phyloP scores from a whole-genome alignment of 2,113 vertebrate species.

The Emydocephalus ijimae region DNA sequence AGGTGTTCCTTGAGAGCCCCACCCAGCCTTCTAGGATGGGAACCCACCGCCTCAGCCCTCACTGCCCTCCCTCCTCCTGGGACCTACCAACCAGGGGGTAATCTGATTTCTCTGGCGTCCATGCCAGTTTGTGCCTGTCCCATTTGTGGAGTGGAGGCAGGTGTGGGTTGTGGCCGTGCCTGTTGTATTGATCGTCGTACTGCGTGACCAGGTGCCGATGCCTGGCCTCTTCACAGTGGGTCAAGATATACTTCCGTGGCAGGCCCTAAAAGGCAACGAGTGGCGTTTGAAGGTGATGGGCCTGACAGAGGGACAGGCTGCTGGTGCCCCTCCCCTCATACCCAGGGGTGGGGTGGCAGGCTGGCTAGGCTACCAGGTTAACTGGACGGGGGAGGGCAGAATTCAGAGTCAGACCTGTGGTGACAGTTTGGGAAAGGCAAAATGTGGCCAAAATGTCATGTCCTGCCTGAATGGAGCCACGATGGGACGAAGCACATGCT shows the following conservation, averaged over 20 bases:
- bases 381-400: neutral
- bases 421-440: neutral
- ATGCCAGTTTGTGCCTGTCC: constrained; percentile 56
- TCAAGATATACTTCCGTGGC: constrained; percentile 67
- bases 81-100: constrained; percentile 65
- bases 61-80: too few relatives aligned
- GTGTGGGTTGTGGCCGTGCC: constrained; percentile 34
- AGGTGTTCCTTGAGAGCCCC: neutral
- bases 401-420: neutral
- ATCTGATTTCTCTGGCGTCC: constrained; percentile 73
- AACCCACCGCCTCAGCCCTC: neutral
- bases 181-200: constrained; percentile 70
- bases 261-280: constrained; percentile 70
- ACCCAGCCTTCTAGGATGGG: neutral
- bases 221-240: constrained; percentile 47
- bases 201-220: constrained; percentile 66
- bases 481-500: neutral
- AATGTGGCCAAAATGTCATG: neutral
- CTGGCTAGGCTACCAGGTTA: neutral
- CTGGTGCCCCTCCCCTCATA: neutral
- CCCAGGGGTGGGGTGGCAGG: too few relatives aligned
- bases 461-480: neutral
- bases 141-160: constrained; percentile 62
- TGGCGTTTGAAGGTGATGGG: accelerated
- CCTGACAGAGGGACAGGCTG: too few relatives aligned